Conservation (phyloP, 2,797 vertebrate genomes). For the Scolopax rusticola region DNA sequence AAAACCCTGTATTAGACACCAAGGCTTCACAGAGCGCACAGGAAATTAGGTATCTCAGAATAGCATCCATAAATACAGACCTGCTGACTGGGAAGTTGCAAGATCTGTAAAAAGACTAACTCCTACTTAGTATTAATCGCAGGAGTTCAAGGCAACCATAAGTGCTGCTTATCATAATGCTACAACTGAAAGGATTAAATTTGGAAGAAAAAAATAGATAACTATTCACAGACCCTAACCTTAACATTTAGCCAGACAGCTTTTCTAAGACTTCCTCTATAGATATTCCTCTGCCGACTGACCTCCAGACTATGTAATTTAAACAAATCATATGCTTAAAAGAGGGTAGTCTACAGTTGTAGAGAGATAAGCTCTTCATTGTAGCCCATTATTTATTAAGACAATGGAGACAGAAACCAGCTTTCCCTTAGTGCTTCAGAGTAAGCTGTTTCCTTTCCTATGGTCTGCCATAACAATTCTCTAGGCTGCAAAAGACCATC, state of each 20-base stretch:
- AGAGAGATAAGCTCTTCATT: not conserved
- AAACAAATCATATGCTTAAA: not conserved
- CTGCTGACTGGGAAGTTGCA: slow-evolving; percentile 53
- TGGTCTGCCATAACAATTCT: not conserved
- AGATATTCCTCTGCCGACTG: not conserved
- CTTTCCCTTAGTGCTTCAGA: not conserved
- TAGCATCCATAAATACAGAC: slow-evolving; percentile 60
- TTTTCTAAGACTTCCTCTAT: not conserved
- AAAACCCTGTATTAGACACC: slow-evolving; percentile 31
- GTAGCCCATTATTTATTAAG: not conserved
- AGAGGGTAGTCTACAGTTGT: not conserved
- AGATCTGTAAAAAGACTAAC: slow-evolving; percentile 9
- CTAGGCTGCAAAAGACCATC: not conserved
- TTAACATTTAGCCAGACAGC: not conserved
- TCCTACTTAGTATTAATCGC: slow-evolving; percentile 10
- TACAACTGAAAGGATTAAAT: not conserved
- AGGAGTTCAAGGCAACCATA: not conserved
- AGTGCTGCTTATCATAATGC: not conserved
- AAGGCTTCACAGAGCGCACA: slow-evolving; percentile 53
- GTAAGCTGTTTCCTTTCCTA: not conserved
- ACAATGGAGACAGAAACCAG: not conserved
- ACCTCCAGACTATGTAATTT: not conserved
- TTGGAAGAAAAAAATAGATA: not conserved
- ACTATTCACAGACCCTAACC: not conserved
- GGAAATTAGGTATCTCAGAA: slow-evolving; percentile 72